Conservation (phyloP, 2,888 invertebrate genomes). For the Eilema caniola region DNA sequence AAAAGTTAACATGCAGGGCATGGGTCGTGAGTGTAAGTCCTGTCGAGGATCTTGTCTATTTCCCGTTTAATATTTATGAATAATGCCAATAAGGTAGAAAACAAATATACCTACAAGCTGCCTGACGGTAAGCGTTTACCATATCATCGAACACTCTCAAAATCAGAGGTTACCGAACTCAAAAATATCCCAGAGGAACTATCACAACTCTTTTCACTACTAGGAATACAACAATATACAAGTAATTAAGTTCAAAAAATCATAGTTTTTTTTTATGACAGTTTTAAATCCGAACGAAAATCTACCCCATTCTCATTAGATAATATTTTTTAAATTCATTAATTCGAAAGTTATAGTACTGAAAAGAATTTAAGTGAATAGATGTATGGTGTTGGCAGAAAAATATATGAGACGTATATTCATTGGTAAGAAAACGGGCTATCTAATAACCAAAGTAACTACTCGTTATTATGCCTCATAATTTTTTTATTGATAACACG, state of each 20-base stretch:
- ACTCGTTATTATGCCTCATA: background rate
- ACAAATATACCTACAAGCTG: no score
- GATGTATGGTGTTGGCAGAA: no score
- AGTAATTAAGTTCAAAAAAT: no score
- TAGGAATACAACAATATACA: background rate
- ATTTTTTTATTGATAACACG: background rate
- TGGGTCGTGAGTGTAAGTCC: no score
- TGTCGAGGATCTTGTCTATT: no score
- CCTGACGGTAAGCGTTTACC: no score
- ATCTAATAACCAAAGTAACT: background rate
- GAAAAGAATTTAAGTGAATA: no score
- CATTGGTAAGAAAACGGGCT: background rate
- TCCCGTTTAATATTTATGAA: no score
- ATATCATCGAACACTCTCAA: no score
- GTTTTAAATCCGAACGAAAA: background rate
- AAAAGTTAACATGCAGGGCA: no score
- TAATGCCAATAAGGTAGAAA: background rate
- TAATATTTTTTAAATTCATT: background rate
- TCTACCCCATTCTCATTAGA: background rate
- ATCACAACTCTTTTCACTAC: background rate
- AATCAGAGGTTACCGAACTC: background rate
- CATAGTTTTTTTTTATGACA: background rate
- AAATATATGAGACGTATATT: no score
- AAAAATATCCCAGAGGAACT: background rate
- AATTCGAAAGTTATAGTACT: no score